phyloP scores from a whole-genome alignment of 2,888 invertebrate genomes.

The Pandemis heparana region DNA sequence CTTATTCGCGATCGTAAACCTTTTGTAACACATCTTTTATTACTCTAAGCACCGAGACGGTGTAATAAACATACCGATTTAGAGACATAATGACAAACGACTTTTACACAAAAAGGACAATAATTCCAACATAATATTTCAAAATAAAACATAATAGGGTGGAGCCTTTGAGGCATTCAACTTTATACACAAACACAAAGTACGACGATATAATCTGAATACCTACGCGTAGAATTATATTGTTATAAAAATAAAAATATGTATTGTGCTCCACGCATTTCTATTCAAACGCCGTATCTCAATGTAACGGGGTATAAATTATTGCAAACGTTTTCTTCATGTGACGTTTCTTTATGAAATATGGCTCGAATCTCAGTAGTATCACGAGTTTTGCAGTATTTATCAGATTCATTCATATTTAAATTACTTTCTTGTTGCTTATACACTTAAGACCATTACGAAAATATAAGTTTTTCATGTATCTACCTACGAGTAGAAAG shows the following conservation, averaged over 20 bases:
- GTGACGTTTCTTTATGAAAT: constrained; percentile 45
- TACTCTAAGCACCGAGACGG: background rate
- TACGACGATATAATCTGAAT: constrained; percentile 23
- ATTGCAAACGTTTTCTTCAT: constrained; percentile 48
- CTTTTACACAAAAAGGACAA: constrained; percentile 22
- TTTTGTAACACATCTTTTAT: constrained; percentile 5
- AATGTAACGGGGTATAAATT: constrained; percentile 43
- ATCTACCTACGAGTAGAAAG: background rate
- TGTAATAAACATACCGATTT: constrained; percentile 27
- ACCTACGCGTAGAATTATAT: constrained; percentile 5
- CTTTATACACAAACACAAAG: constrained; percentile 9
- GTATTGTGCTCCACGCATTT: constrained; percentile 29
- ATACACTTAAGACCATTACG: background rate
- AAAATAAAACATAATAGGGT: constrained; percentile 27
- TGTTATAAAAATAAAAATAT: constrained; percentile 27
- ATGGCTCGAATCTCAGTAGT: constrained; percentile 39
- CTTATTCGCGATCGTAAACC: constrained; percentile 12
- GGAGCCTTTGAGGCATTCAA: constrained; percentile 9
- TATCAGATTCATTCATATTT: constrained; percentile 19
- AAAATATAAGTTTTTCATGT: background rate
- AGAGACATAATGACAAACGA: constrained; percentile 37
- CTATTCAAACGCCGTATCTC: constrained; percentile 43
- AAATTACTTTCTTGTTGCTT: constrained; percentile 2
- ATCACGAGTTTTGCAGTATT: constrained; percentile 15
- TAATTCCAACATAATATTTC: constrained; percentile 23